Evolutionary conservation across 1,140 invertebrate species (phyloP).

Genomic region (Platyscapa corneri): DNA sequence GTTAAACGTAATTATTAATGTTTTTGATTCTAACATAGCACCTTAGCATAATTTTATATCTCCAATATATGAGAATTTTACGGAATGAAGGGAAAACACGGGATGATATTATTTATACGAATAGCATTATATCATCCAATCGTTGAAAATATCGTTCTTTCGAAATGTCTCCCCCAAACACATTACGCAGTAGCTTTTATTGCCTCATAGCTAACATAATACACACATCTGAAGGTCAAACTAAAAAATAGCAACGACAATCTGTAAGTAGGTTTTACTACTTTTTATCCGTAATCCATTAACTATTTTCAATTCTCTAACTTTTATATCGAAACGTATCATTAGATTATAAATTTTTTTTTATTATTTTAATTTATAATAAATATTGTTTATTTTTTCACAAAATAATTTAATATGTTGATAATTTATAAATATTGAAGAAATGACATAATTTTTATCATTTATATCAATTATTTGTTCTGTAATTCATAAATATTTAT

Average conservation of each 20-base stretch:
- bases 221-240: conserved; percentile 23
- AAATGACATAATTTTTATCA: no score
- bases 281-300: not conserved
- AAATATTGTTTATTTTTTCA: no score
- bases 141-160: conserved; percentile 29
- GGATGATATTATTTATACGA: conserved; percentile 38
- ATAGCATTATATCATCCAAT: conserved; percentile 23
- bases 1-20: not conserved
- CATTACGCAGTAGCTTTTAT: conserved; percentile 40
- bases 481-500: no score
- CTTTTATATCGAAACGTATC: not conserved
- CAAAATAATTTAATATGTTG: no score
- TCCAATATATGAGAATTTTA: conserved; percentile 19
- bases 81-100: not conserved
- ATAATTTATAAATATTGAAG: no score
- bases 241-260: not conserved
- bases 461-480: no score
- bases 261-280: conserved; percentile 35
- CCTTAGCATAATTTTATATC: not conserved
- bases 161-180: not conserved
- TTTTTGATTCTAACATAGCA: not conserved
- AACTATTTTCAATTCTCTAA: not conserved
- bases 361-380: no score
- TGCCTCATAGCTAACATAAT: conserved; percentile 45
- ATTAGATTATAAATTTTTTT: no score